Conservation (phyloP, 1,140 invertebrate species). For the Drosophila simulans region DNA sequence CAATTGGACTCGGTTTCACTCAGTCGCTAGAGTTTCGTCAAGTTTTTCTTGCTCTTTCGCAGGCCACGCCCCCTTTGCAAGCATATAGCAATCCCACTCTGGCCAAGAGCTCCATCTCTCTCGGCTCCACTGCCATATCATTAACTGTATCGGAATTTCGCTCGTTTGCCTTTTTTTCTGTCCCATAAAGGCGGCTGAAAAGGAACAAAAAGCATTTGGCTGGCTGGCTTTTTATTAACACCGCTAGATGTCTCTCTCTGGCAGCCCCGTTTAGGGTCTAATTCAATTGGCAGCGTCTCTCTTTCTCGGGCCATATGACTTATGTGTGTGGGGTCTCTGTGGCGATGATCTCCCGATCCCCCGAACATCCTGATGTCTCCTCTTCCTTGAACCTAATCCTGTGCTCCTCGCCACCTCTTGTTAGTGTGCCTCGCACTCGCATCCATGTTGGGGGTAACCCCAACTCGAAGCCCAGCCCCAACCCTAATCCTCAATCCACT, state of each 20-base stretch:
- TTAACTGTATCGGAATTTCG: conserved; percentile 80
- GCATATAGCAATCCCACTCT: conserved; percentile 3
- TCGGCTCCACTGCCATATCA: conserved; percentile 59
- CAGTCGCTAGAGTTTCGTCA: conserved; percentile 41
- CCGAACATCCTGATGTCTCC: conserved; percentile 48
- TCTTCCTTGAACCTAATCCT: conserved; percentile 75
- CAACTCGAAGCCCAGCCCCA: not conserved
- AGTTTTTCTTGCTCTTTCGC: conserved; percentile 31
- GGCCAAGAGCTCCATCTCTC: conserved; percentile 18
- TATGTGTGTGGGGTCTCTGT: conserved; percentile 19
- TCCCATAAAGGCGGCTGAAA: conserved; percentile 26
- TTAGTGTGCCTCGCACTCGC: conserved; percentile 57
- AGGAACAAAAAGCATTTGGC: conserved; percentile 43
- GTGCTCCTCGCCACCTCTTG: conserved; percentile 73
- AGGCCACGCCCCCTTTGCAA: conserved; percentile 15
- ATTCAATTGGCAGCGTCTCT: conserved; percentile 70
- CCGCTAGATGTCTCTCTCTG: conserved; percentile 80
- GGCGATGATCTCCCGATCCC: conserved; percentile 15
- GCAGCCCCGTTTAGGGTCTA: conserved; percentile 62
- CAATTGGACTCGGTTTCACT: conserved; percentile 33
- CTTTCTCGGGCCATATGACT: conserved; percentile 29
- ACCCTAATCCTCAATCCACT: not conserved
- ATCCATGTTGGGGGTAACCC: conserved; percentile 55
- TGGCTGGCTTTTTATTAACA: conserved; percentile 76
- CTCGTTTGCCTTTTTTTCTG: conserved; percentile 27